Evolutionary conservation across 1,140 invertebrate species (phyloP).

Genomic region (Atta cephalotes): DNA sequence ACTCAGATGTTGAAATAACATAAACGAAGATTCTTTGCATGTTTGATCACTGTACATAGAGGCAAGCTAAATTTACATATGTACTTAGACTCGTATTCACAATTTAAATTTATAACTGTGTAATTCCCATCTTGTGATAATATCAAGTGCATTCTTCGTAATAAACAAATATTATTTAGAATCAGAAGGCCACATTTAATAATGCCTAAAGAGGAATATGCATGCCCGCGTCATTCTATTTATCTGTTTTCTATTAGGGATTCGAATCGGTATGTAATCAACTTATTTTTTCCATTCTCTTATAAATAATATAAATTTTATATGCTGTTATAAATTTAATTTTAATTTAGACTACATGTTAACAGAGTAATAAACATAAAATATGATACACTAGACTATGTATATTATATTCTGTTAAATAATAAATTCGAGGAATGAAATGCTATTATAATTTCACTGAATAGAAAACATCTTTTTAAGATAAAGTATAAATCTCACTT

Average conservation of each 20-base stretch:
- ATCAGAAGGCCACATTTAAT: not conserved
- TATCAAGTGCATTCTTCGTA: slow-evolving; percentile 10
- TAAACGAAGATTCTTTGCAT: slow-evolving; percentile 10
- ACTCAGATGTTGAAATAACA: slow-evolving; percentile 41
- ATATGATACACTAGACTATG: too few species aligned
- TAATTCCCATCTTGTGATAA: slow-evolving; percentile 39
- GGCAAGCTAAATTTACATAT: slow-evolving; percentile 29
- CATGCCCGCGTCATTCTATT: not conserved
- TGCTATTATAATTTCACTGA: slow-evolving; percentile 10
- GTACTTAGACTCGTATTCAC: slow-evolving; percentile 31
- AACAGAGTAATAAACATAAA: too few species aligned
- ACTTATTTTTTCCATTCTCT: not conserved
- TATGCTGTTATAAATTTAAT: not conserved
- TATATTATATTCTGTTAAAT: not conserved
- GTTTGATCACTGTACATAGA: slow-evolving; percentile 21
- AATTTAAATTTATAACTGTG: slow-evolving; percentile 5
- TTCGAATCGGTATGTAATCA: not conserved
- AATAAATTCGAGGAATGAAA: not conserved
- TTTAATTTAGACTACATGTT: too few species aligned
- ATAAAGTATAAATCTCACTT: not conserved
- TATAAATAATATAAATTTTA: too few species aligned
- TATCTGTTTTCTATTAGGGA: not conserved
- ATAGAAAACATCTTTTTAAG: not conserved
- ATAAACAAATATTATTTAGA: slow-evolving; percentile 16
- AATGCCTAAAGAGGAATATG: not conserved